These are phyloP conservation scores for Litoditis marina DNA, from an alignment of 2,888 invertebrate genomes.

Conservation along the genomic window DNA sequence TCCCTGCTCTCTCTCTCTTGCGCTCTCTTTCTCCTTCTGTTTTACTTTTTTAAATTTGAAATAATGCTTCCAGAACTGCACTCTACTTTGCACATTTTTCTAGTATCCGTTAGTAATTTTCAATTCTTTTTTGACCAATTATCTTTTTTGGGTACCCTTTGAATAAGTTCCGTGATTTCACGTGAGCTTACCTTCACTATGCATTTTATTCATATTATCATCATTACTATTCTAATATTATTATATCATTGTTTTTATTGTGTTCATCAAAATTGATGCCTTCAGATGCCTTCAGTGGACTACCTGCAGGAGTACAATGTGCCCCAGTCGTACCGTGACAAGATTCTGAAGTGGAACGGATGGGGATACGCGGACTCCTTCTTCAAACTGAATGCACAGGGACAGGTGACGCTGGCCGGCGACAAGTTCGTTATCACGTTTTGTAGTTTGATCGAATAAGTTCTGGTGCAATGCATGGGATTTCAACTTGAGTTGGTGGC, in stretches of 20 bases:
- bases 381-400: conserved; percentile 71
- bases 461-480: neutral
- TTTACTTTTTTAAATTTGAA: neutral
- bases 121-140: neutral
- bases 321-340: conserved; percentile 48
- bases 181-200: too few relatives aligned
- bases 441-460: neutral
- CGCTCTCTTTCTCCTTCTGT: neutral
- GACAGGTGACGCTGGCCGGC: conserved; percentile 78
- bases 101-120: neutral
- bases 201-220: too few relatives aligned
- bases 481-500: neutral
- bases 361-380: conserved; percentile 98
- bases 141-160: neutral
- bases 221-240: too few relatives aligned
- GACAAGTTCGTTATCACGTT: conserved; percentile 77
- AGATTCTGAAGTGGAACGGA: conserved; percentile 87
- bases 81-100: neutral
- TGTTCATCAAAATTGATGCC: neutral
- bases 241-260: neutral
- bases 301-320: conserved; percentile 28
- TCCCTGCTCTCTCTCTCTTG: too few relatives aligned
- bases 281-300: conserved; percentile 2
- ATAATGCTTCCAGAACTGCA: neutral
- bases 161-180: too few relatives aligned